Base-by-base conservation (phyloP, 2,888 invertebrate species). In the Odontomyia ornata region DNA sequence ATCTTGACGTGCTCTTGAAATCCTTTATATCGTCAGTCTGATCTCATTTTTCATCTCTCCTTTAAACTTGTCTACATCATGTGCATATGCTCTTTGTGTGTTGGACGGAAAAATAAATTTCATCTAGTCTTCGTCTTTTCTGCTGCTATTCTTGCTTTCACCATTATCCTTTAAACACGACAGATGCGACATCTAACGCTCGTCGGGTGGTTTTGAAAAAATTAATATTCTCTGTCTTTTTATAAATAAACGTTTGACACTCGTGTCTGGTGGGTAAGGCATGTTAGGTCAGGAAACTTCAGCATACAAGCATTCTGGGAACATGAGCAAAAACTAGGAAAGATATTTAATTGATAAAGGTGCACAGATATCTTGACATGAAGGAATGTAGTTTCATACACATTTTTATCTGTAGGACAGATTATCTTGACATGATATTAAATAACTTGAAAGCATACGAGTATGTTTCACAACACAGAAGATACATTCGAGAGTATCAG, bases 21-120 rank as follows among this genome's bases (percentile, higher is more conserved):
- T 69, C 69, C 69, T 69, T 69, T 69, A 69, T 69, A 69, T 69
- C 69, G 69, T 69, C 69, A 69, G 69, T 69, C 69, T 69, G 69
- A 69, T 69, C 69, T 69, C 69, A 69, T 69, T 69, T 69, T 69
- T 69, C 69, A 69, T 69, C 43, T 69, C 69, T 46, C 69, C 47
- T 69, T 5, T 69, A 69, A 69, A 69, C 47, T 69, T 69, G 69
- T 69, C 47, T 69, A 69, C 69, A 69, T 69, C 69, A 46, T 69
- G 69, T 69, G 69, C 69, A 69, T 69, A 69, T 69, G 69, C 47
- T 69, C 69, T 69, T 69, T 69, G 69, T 69, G 69, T 69, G 69
- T 46, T 47, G 69, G 69, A 69, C 69, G 69, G 69, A 47, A 69
- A 69, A 47, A 69, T 69, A 69, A 69, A 69, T 69, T 69, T 69